Evolutionary conservation across 2,797 vertebrate genomes (phyloP).

Genomic region (Chanos chanos): DNA sequence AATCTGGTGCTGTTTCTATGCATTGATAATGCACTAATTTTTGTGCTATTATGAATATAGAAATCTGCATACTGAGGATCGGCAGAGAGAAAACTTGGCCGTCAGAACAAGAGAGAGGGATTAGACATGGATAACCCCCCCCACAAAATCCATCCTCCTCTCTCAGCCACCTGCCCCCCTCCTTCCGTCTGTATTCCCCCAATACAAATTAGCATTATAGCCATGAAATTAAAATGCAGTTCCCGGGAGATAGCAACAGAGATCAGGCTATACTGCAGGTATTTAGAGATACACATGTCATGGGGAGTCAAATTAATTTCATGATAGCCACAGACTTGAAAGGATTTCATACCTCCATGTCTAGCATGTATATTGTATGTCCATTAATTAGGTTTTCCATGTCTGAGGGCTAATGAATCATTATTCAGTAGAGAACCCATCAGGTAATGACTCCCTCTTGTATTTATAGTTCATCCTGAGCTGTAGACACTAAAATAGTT

Average conservation of each 20-base stretch:
- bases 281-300: constrained; percentile 50
- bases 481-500: too few species aligned
- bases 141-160: constrained; percentile 6
- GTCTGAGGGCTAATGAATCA: constrained; percentile 43
- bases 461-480: too few species aligned
- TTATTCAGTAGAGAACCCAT: constrained; percentile 31
- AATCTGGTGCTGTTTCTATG: constrained; percentile 28
- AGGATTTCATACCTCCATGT: constrained; percentile 37
- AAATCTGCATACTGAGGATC: constrained; percentile 33
- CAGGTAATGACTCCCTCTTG: constrained; percentile 14
- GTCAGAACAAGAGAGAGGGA: constrained; percentile 38
- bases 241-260: constrained; percentile 45
- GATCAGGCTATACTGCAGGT: constrained; percentile 47
- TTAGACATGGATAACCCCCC: constrained; percentile 34
- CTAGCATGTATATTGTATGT: constrained; percentile 38
- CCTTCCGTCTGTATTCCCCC: constrained; percentile 1
- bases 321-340: constrained; percentile 39
- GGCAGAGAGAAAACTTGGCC: constrained; percentile 36
- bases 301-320: constrained; percentile 47
- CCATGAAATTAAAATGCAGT: constrained; percentile 51
- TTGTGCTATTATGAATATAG: constrained; percentile 25
- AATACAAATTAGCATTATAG: constrained; percentile 47
- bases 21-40: constrained; percentile 35
- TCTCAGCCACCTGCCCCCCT: background rate
- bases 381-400: constrained; percentile 45